Percentiles rank a stretch among this genome's conserved stretches.
phyloP scores from a whole-genome alignment of 2,113 vertebrate genomes.

The Mobula birostris region DNA sequence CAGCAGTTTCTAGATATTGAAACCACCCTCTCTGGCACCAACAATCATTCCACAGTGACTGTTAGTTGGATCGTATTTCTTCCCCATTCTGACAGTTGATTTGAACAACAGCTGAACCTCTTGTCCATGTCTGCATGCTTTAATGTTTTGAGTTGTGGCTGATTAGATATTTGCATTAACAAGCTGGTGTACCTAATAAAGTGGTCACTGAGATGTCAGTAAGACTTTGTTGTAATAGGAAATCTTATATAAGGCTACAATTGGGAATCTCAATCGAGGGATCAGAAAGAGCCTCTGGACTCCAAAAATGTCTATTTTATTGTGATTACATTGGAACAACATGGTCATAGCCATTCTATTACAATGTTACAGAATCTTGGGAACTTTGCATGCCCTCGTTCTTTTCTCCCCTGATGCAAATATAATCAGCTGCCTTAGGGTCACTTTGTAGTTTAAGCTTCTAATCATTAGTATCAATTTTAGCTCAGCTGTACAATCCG shows the following conservation, averaged over 20 bases:
- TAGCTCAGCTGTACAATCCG: neutral
- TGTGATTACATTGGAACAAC: neutral
- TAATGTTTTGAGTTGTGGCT: no score
- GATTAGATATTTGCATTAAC: no score
- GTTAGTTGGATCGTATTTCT: no score
- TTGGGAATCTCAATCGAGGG: neutral
- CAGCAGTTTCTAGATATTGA: no score
- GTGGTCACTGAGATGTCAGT: no score
- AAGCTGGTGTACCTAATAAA: no score
- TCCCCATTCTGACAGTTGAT: no score
- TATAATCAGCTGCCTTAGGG: neutral
- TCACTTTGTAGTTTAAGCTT: neutral
- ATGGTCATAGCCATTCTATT: neutral
- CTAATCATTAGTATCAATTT: constrained; percentile 12
- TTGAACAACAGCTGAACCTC: no score
- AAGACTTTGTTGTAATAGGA: neutral
- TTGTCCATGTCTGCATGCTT: no score
- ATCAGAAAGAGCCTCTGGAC: neutral
- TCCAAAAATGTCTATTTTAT: neutral
- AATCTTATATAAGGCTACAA: neutral
- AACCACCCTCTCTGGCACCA: no score
- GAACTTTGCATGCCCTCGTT: neutral
- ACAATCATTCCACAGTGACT: no score
- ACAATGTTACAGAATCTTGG: neutral
- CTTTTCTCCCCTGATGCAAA: neutral